Conservation (phyloP, 92 coral and sea anemone species). For the Porites rus region DNA sequence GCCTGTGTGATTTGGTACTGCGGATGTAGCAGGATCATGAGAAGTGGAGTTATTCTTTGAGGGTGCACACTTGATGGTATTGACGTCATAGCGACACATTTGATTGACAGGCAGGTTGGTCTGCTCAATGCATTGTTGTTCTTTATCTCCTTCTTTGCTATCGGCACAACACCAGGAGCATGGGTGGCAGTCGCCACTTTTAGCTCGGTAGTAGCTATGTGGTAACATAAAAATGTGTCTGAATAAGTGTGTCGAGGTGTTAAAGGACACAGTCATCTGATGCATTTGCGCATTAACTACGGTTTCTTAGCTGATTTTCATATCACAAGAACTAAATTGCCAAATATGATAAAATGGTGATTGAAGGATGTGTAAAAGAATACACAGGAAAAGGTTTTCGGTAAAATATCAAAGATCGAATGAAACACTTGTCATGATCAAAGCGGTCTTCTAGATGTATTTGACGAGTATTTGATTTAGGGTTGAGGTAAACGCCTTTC, state of each 20-base stretch:
- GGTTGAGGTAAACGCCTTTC: too few species aligned
- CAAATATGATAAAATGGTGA: too few species aligned
- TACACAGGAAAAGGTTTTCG: too few species aligned
- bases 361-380: too few species aligned
- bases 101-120: conserved; percentile 19
- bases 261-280: too few species aligned
- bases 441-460: too few species aligned
- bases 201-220: conserved; percentile 30
- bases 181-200: conserved; percentile 48
- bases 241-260: neutral
- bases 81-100: conserved; percentile 43
- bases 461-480: too few species aligned
- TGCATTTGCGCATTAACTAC: too few species aligned
- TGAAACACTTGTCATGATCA: too few species aligned
- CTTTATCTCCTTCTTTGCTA: conserved; percentile 29
- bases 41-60: neutral
- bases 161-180: conserved; percentile 41
- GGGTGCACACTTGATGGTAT: conserved; percentile 31
- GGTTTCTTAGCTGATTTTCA: too few species aligned
- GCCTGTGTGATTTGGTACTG: neutral
- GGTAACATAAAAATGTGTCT: neutral
- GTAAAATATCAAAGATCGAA: too few species aligned
- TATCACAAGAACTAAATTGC: too few species aligned
- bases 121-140: conserved; percentile 35
- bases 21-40: neutral